Evolutionary conservation across 2,113 vertebrate species (phyloP).

Genomic region (Dasyurus viverrinus): DNA sequence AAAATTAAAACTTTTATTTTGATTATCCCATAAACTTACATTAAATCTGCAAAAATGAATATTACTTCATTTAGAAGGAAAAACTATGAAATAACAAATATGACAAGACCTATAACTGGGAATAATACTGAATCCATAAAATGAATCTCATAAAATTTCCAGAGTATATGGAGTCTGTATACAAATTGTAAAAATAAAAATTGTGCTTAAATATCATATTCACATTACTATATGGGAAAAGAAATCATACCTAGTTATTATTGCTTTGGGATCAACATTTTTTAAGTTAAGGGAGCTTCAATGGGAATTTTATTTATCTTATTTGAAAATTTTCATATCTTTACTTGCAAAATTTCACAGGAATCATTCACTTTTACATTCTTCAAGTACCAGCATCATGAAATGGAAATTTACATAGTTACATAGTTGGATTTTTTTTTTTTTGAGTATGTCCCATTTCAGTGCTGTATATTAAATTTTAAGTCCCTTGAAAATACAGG

Average conservation of each 20-base stretch:
- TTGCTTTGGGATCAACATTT: slow-evolving; percentile 46
- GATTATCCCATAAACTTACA: slow-evolving; percentile 4
- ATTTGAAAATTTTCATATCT: slow-evolving; percentile 18
- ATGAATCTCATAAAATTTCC: slow-evolving; percentile 46
- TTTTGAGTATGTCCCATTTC: neutral
- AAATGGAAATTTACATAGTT: neutral
- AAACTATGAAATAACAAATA: slow-evolving; percentile 39
- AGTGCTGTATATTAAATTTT: neutral
- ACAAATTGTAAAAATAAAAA: slow-evolving; percentile 62
- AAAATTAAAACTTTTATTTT: slow-evolving; percentile 25
- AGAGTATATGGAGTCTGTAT: slow-evolving; percentile 6
- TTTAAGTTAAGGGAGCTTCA: slow-evolving; percentile 23
- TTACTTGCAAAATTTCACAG: slow-evolving; percentile 18
- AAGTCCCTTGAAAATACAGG: neutral
- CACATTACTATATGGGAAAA: slow-evolving; percentile 23
- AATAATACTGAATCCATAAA: slow-evolving; percentile 55
- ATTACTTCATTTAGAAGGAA: slow-evolving; percentile 23
- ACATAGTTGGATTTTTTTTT: neutral
- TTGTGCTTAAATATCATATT: slow-evolving; percentile 16
- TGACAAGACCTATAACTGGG: slow-evolving; percentile 55
- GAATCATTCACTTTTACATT: slow-evolving; percentile 51
- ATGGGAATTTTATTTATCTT: slow-evolving; percentile 46
- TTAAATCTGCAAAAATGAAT: slow-evolving; percentile 33
- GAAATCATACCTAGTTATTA: neutral
- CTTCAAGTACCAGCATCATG: slow-evolving; percentile 24